Evolutionary conservation across 2,113 vertebrate genomes (phyloP), one percentile per base, ranked within the genome.

Genomic region (Tricholaema leucomelas): DNA sequence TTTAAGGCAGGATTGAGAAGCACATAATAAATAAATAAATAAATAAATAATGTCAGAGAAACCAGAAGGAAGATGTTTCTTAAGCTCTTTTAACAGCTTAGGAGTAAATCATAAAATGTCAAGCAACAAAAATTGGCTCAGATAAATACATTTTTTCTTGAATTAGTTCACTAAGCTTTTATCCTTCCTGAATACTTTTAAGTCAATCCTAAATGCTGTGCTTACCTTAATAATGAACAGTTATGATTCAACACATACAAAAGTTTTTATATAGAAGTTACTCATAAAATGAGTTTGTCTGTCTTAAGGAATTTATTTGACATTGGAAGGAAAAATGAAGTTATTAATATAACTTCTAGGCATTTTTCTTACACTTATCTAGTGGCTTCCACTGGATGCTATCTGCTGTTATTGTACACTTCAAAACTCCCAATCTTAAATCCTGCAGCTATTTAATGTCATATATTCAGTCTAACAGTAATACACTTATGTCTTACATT

Each of bases 61-160:
- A 95, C 87, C 87, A 96, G 58, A 93, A 97, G 58, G 79, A 96
- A 96, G 93, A 95, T 63, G 58, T 96, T 98, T 96, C 88, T 96
- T 97, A 97, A 98, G 91, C 95, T 97, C 95, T 97, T 98, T 96
- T 96, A 97, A 93, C 88, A 96, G 96, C 96, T 98, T 97, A 97
- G 84, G 95, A 97, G 90, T 94, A 97, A 98, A 97, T 97, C 88
- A 96, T 88, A 96, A 97, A 97, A 97, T 97, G 97, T 96, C 97
- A 97, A 96, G 93, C 95, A 93, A 97, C 87, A 97, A 96, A 97
- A 97, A 96, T 97, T 97, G 95, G 91, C 96, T 97, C 92, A 48
- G 94, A 97, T 98, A 97, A 97, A 96, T 96, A 94, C 63, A 94
- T 92, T 94, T 96, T 97, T 95, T 82, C 81, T 71, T 92, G 92